phyloP scores from a whole-genome alignment of 2,113 vertebrate species.

The Pycnonotus jocosus region DNA sequence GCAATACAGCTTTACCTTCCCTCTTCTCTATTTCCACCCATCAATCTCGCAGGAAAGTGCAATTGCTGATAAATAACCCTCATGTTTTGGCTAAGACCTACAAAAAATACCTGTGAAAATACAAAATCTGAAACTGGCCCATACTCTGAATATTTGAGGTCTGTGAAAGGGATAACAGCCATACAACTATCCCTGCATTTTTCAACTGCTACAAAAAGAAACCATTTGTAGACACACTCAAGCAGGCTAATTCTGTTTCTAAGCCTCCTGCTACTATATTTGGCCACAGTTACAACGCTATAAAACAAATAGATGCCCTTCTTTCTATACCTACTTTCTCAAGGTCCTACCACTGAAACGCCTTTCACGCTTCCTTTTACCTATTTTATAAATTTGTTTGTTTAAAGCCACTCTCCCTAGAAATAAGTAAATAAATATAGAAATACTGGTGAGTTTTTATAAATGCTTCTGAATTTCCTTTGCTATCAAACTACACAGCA shows the following conservation, averaged over 20 bases:
- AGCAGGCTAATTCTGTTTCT: not conserved
- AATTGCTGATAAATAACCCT: not conserved
- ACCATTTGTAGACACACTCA: constrained; percentile 28
- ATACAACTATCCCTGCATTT: constrained; percentile 16
- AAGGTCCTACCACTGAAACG: not conserved
- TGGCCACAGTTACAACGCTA: constrained; percentile 14
- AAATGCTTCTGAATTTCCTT: not conserved
- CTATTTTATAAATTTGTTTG: not conserved
- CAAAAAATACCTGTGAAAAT: not conserved
- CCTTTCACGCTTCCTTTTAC: not conserved
- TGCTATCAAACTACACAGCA: not conserved
- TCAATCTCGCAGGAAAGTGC: not conserved
- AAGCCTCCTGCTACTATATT: constrained; percentile 42
- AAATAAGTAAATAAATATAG: not conserved
- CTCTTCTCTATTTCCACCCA: not conserved
- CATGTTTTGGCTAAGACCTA: not conserved
- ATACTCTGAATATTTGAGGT: constrained; percentile 37
- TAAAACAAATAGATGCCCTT: constrained; percentile 47
- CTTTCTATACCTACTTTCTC: constrained; percentile 52
- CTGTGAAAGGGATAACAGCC: not conserved
- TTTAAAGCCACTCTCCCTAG: not conserved
- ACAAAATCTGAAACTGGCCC: constrained; percentile 47
- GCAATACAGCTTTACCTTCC: not conserved
- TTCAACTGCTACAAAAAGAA: constrained; percentile 43
- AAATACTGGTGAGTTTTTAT: not conserved